These are phyloP conservation scores for Loxodonta africana DNA, from an alignment of 2,113 vertebrate species.

Conservation along the genomic window DNA sequence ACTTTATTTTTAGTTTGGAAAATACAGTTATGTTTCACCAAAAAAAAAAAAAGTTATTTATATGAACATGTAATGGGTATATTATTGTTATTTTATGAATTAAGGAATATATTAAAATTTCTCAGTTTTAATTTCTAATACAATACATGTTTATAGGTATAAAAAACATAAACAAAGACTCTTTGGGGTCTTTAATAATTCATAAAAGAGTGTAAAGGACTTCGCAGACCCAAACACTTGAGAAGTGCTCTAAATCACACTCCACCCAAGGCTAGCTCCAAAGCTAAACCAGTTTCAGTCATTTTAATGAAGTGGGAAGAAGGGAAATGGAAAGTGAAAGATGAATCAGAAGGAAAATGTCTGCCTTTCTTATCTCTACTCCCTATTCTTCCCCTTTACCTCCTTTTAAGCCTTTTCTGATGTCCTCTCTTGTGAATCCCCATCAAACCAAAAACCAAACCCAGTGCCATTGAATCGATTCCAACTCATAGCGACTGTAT, in stretches of 20 bases:
- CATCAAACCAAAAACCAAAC: neutral
- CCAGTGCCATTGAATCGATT: too few relatives aligned
- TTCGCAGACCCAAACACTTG: neutral
- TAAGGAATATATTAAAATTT: slow-evolving; percentile 29
- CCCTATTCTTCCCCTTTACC: slow-evolving; percentile 32
- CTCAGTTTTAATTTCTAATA: too few relatives aligned
- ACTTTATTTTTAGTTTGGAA: slow-evolving; percentile 24
- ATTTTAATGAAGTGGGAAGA: neutral
- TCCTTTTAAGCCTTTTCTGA: slow-evolving; percentile 7
- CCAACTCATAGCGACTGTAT: too few relatives aligned
- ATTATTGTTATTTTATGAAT: slow-evolving; percentile 20
- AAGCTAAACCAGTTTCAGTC: neutral
- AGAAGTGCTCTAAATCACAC: neutral
- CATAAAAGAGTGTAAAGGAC: neutral
- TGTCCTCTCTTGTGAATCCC: neutral
- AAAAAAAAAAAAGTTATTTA: neutral
- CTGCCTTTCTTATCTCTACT: neutral
- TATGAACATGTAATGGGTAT: neutral
- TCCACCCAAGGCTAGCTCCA: neutral
- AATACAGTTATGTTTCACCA: neutral
- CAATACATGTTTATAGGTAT: neutral
- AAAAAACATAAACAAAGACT: slow-evolving; percentile 26
- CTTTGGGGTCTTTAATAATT: neutral
- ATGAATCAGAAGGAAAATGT: neutral
- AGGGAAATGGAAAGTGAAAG: neutral